Evolutionary conservation across 2,113 vertebrate species (phyloP).

Genomic region (Bucco capensis): DNA sequence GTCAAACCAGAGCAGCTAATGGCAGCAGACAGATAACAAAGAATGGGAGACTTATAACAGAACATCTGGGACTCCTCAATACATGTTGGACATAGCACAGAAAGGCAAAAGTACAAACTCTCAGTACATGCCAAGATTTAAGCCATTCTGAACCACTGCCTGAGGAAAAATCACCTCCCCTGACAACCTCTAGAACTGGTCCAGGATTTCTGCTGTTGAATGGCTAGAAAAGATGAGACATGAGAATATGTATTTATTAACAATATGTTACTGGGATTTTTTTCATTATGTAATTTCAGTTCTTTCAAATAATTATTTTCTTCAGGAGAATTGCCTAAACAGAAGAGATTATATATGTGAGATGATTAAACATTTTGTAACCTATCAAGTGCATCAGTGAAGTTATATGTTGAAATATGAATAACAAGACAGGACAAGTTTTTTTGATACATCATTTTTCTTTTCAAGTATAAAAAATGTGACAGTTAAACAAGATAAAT

Average conservation of each 20-base stretch:
- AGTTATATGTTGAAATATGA: background rate
- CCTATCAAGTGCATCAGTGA: background rate
- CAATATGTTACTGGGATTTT: background rate
- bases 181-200: background rate
- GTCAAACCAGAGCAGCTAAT: background rate
- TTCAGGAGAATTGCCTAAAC: too few species aligned
- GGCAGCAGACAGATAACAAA: background rate
- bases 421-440: fast-evolving
- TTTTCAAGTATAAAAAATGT: background rate
- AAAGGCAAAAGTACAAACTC: conserved; percentile 6
- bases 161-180: background rate
- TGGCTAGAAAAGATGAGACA: background rate
- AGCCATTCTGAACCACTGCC: background rate
- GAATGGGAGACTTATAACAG: background rate
- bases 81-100: background rate
- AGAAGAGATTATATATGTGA: too few species aligned
- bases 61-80: background rate
- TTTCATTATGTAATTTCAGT: background rate
- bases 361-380: background rate
- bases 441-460: background rate
- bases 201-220: background rate
- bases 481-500: background rate
- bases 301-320: background rate
- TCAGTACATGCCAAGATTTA: background rate
- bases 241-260: background rate